Conservation (phyloP, 2,797 vertebrate species). For the Malurus splendens region DNA sequence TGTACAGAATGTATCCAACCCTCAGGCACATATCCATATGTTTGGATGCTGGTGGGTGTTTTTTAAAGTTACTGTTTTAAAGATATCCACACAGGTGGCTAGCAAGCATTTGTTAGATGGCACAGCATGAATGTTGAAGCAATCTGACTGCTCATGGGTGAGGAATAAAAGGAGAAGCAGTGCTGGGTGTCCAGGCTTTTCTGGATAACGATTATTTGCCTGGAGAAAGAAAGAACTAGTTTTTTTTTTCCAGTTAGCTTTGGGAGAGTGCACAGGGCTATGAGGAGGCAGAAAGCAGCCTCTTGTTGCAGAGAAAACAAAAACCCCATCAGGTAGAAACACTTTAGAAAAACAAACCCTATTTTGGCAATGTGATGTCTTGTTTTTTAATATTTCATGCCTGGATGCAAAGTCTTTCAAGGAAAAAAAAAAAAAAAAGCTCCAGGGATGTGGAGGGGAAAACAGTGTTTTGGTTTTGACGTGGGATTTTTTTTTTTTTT, state of each 20-base stretch:
- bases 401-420: background rate
- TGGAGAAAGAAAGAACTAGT: background rate
- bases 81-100: constrained; percentile 50
- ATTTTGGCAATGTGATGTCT: background rate
- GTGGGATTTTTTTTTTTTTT: background rate
- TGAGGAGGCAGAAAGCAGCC: background rate
- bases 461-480: background rate
- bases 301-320: constrained; percentile 10
- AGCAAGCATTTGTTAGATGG: constrained; percentile 32
- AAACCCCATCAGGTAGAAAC: background rate
- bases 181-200: background rate
- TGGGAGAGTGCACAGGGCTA: background rate
- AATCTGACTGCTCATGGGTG: constrained; percentile 3
- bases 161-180: background rate
- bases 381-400: background rate
- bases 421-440: background rate
- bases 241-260: background rate
- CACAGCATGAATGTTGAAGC: background rate
- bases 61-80: constrained; percentile 50
- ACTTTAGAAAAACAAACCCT: background rate
- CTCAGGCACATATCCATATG: constrained; percentile 40
- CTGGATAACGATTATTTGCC: background rate
- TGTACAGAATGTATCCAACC: constrained; percentile 33
- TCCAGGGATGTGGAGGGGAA: background rate
- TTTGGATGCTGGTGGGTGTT: constrained; percentile 53